Conservation (phyloP, 2,888 invertebrate genomes). For the Neria commutata region DNA sequence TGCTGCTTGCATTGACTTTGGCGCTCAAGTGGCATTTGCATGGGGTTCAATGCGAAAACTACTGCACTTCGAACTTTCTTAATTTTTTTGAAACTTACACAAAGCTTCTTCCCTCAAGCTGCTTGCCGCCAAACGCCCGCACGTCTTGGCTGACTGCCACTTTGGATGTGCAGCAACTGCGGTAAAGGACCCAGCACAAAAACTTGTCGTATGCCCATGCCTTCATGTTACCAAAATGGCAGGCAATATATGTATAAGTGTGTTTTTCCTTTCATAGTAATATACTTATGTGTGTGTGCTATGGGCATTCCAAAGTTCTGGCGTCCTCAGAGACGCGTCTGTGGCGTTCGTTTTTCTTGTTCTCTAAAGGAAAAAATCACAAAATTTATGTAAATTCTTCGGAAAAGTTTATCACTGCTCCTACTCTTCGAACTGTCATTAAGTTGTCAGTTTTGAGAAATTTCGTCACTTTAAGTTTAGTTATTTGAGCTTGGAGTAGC, state of each 20-base stretch:
- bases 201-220: too few relatives aligned
- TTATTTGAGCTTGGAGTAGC: too few relatives aligned
- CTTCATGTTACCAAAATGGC: too few relatives aligned
- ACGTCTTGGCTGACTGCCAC: not conserved
- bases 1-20: not conserved
- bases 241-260: too few relatives aligned
- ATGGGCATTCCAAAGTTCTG: not conserved
- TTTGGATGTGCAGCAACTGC: not conserved
- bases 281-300: not conserved
- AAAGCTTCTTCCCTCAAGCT: not conserved
- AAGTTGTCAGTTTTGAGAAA: too few relatives aligned
- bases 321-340: not conserved
- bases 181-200: not conserved
- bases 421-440: too few relatives aligned
- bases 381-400: too few relatives aligned
- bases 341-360: not conserved
- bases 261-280: too few relatives aligned
- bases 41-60: not conserved
- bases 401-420: too few relatives aligned
- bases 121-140: too few relatives aligned
- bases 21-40: not conserved
- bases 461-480: too few relatives aligned
- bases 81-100: not conserved
- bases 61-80: not conserved
- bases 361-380: too few relatives aligned